These are phyloP conservation scores for Rhea pennata DNA, from an alignment of 2,113 vertebrate species.

Conservation along the genomic window DNA sequence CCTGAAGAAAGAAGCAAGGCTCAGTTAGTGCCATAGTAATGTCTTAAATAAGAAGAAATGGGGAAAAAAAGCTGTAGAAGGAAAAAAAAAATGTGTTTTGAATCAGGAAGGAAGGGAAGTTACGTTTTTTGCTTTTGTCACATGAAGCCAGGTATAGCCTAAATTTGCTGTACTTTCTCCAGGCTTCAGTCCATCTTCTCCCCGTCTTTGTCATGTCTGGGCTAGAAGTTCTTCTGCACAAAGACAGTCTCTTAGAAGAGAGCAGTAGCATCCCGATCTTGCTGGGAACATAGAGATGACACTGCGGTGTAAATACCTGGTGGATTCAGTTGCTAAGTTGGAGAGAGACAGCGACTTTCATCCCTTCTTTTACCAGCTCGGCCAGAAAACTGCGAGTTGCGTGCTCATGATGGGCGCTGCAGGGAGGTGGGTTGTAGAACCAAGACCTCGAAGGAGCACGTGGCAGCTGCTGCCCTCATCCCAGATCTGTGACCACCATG, in stretches of 20 bases:
- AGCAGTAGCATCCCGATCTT: background rate
- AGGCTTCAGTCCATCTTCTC: background rate
- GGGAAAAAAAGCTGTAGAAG: background rate
- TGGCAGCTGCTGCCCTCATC: background rate
- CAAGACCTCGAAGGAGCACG: background rate
- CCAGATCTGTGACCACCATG: rapidly evolving
- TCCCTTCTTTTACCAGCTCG: background rate
- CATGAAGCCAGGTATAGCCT: background rate
- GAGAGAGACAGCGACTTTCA: background rate
- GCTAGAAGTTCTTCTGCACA: background rate
- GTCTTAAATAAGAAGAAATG: background rate
- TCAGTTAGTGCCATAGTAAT: background rate
- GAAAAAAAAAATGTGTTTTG: background rate
- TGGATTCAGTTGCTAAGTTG: background rate
- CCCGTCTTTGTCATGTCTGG: background rate
- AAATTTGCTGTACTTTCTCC: background rate
- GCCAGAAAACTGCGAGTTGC: background rate
- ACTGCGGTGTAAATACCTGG: background rate
- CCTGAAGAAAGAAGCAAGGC: background rate
- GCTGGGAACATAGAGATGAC: background rate
- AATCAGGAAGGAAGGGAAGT: background rate
- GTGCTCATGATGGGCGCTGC: rapidly evolving
- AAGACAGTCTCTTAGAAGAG: background rate
- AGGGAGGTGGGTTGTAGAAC: background rate
- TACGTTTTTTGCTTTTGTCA: background rate